These are phyloP conservation scores for Laupala kohalensis DNA, from an alignment of 1,140 invertebrate genomes.

Conservation along the genomic window DNA sequence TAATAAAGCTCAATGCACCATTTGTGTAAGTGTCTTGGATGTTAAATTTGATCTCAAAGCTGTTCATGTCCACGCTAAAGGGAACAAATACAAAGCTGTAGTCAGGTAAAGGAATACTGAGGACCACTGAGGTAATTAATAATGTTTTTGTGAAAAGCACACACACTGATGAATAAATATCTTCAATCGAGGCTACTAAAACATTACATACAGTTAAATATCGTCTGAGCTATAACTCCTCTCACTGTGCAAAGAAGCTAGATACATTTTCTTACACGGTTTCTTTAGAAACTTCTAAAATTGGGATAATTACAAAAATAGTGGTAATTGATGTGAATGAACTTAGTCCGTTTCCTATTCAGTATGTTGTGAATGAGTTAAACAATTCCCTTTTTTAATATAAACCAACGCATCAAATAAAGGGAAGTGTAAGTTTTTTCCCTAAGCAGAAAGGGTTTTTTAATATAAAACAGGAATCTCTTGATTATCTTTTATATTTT, in stretches of 20 bases:
- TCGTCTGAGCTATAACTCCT: not conserved
- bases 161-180: not conserved
- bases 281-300: not conserved
- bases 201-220: not conserved
- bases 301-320: not conserved
- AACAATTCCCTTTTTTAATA: not conserved
- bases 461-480: not conserved
- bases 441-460: not conserved
- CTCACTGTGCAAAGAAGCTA: not conserved
- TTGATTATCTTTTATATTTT: not conserved
- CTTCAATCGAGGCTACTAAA: not conserved
- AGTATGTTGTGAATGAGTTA: not conserved
- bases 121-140: not conserved
- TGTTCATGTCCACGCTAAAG: not conserved
- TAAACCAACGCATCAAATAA: not conserved
- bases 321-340: not conserved
- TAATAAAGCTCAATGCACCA: not conserved
- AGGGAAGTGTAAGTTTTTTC: not conserved
- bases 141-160: not conserved
- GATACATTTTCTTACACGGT: not conserved
- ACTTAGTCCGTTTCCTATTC: not conserved
- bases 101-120: not conserved
- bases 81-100: not conserved
- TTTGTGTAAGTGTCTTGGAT: not conserved
- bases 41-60: not conserved